These are phyloP conservation scores for Thryonomys swinderianus DNA, from an alignment of 2,113 vertebrate species.

Conservation along the genomic window DNA sequence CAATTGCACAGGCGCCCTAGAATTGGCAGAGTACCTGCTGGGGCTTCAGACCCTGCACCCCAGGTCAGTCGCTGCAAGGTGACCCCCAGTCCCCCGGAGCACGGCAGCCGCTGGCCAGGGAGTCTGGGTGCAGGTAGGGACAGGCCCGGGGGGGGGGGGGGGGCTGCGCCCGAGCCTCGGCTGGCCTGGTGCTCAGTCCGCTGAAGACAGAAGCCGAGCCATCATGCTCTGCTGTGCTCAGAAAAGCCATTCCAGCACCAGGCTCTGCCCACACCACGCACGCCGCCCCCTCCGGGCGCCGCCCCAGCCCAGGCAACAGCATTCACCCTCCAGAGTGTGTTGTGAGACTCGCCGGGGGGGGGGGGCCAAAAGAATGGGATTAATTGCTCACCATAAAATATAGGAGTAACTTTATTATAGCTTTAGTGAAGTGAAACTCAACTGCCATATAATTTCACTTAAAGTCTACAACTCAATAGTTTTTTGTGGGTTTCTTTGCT, in stretches of 20 bases:
- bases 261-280: not conserved
- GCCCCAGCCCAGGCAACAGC: not conserved
- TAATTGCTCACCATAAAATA: not conserved
- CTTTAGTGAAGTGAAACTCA: not conserved
- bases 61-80: not conserved
- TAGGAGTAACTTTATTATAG: not conserved
- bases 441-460: not conserved
- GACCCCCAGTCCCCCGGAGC: not conserved
- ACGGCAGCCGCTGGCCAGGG: not conserved
- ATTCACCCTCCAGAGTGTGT: not conserved
- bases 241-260: not conserved
- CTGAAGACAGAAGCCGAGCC: not conserved
- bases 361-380: not conserved
- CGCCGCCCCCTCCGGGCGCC: not conserved
- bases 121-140: not conserved
- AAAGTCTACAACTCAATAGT: not conserved
- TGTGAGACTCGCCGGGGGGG: not conserved
- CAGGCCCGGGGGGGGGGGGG: not conserved
- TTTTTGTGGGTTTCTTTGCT: too few relatives aligned
- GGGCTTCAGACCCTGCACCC: not conserved
- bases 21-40: not conserved
- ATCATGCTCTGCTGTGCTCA: not conserved
- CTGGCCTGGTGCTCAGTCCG: not conserved
- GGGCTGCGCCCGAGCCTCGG: not conserved
- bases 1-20: not conserved